Percentiles rank a stretch among this genome's conserved stretches.
Evolutionary conservation across 2,888 invertebrate genomes (phyloP).

Genomic region (Melinaea marsaeus): DNA sequence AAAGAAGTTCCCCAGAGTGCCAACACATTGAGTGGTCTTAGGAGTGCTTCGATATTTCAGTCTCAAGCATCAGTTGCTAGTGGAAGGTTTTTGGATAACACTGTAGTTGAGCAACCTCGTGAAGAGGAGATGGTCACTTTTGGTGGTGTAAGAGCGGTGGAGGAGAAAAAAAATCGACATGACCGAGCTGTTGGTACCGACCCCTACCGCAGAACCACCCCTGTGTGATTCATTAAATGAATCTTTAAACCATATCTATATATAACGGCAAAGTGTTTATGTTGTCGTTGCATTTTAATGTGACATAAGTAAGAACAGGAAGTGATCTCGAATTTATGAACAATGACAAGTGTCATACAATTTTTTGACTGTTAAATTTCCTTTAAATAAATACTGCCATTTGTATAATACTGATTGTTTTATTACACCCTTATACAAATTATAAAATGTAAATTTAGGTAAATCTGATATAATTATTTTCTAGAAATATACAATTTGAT

Average conservation of each 20-base stretch:
- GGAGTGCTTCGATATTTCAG: constrained; percentile 73
- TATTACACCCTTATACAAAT: not conserved
- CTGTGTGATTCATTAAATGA: constrained; percentile 68
- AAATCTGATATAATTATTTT: no score
- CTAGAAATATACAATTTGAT: no score
- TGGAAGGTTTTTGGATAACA: constrained; percentile 82
- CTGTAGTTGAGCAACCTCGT: constrained; percentile 80
- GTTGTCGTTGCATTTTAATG: constrained; percentile 11
- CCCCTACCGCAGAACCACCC: constrained; percentile 78
- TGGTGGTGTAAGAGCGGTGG: constrained; percentile 74
- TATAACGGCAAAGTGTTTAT: constrained; percentile 33
- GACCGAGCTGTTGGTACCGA: constrained; percentile 75
- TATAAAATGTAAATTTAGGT: no score
- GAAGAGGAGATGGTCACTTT: constrained; percentile 86
- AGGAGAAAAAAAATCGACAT: constrained; percentile 55
- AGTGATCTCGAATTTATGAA: constrained; percentile 69
- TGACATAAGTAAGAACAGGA: constrained; percentile 22
- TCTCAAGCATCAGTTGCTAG: constrained; percentile 81
- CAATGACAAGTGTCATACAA: constrained; percentile 61
- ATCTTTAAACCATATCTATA: constrained; percentile 71
- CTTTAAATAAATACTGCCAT: constrained; percentile 75
- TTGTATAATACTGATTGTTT: constrained; percentile 46
- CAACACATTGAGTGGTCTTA: constrained; percentile 67
- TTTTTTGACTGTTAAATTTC: constrained; percentile 72
- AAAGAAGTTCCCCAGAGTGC: constrained; percentile 76